Base-by-base conservation (phyloP, 1,140 invertebrate species). In the Polypedilum pembai region DNA sequence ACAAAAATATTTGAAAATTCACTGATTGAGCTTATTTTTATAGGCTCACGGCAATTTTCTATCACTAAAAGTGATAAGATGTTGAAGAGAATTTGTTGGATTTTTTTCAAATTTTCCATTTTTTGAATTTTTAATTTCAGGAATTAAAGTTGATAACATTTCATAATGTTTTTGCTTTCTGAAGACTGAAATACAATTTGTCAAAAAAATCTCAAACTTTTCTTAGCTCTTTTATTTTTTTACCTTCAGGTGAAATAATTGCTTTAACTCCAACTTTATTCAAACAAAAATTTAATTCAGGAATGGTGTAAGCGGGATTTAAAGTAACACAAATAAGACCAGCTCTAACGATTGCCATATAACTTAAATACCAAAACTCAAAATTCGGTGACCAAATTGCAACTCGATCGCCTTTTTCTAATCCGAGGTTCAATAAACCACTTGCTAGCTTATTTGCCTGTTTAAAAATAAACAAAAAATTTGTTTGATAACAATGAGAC, bases 371-470 rank as follows among this genome's bases (percentile, higher is more conserved):
- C 95, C 95, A 99, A 78, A 93, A 89, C 7, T 89, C 79, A 21
- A 86, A 85, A 82, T 98, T 99, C 0, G 95, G 94, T 0, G 90
- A 89, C 92, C 93, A 98, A 12, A 98, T 85, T 0, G 92, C 96
- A 2, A 99, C 77, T 8, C 92, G 81, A 79, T 99, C 96, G 0
- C 94, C 94, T 73, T 84, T 86, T 75, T 89, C 79, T 10, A 98
- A 80, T 0, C 95, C 95, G 12, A 96, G 79, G 4, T 87, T 86
- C 56, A 89, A 80, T 0, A 98, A 84, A 1, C 93, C 92, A n/a
- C 91, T 90, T 2, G 94, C 95, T 1, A 98, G 78, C 40, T 87
- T 86, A 78, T 98, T 91, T 0, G 86, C 88, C 86, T 94, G 15
- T 33, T 15, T 0, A 33, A 33, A 33, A 56, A 83, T 41, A 20